Evolutionary conservation across 2,888 invertebrate genomes (phyloP).

Genomic region (Calameuta pallipes): DNA sequence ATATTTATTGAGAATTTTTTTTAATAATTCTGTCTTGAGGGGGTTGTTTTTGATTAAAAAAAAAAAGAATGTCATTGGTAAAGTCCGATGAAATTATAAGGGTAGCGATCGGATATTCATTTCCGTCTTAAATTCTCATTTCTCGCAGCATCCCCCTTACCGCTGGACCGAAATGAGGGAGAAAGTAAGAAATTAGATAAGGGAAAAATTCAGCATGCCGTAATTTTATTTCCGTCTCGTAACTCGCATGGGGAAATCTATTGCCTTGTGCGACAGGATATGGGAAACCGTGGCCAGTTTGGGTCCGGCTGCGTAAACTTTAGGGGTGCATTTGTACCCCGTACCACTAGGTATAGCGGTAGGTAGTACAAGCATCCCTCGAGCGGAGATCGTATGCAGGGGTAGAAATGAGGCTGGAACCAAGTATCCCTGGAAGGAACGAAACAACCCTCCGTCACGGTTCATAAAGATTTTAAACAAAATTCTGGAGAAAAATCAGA

Average conservation of each 20-base stretch:
- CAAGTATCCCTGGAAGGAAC: slow-evolving; percentile 13
- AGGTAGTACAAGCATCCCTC: neutral
- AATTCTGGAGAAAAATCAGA: slow-evolving; percentile 56
- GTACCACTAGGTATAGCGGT: neutral
- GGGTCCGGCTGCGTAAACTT: slow-evolving; percentile 61
- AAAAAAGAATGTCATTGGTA: neutral
- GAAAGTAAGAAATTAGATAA: neutral
- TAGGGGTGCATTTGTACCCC: slow-evolving; percentile 34
- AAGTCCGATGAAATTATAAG: neutral
- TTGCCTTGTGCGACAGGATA: slow-evolving; percentile 34
- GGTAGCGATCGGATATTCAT: neutral
- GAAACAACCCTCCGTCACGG: slow-evolving; percentile 57
- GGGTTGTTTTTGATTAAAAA: neutral
- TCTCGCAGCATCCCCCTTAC: neutral
- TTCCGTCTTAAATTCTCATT: neutral
- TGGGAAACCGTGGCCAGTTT: slow-evolving; percentile 46
- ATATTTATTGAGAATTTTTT: no score
- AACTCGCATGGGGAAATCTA: neutral
- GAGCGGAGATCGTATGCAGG: neutral
- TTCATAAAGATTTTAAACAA: slow-evolving; percentile 65
- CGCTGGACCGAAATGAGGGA: neutral
- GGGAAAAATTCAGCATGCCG: neutral
- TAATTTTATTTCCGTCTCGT: slow-evolving; percentile 2
- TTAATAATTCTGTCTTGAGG: no score
- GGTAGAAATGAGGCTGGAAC: neutral